Base-by-base conservation (phyloP, 1,140 invertebrate genomes). In the Lordiphosa stackelbergi region DNA sequence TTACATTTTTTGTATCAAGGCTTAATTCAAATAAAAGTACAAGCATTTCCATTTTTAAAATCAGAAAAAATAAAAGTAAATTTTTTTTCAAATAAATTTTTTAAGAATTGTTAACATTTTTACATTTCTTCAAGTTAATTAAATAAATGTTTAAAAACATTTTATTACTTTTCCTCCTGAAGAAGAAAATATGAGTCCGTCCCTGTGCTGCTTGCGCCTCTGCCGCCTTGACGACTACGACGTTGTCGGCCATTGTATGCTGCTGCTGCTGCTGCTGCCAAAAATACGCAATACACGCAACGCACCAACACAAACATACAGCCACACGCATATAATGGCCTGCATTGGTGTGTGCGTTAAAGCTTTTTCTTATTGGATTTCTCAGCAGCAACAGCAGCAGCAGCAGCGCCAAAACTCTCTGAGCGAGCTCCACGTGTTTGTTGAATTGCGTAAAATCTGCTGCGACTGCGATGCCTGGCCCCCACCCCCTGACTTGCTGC, bases 311-410 rank as follows among this genome's bases (percentile, higher is more conserved):
- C 16, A 19, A 51, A 45, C 19, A 47, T 11, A 43, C 13, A 47
- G 11, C 9, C 60, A 47, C 62, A 49, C 41, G 73, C 72, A 79
- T 62, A 78, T 83, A 83, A 72, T 74, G 70, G 66, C 51, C 58
- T 83, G 77, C 77, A 83, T 69, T 83, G 72, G 77, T 83, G 77
- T 81, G 77, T 19, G 73, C 70, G 49, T 41, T 53, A 51, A 79
- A 79, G 70, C 75, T 79, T 55, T 77, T 73, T 53, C 70, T 71
- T 68, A 66, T 78, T 79, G 74, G 70, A 79, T 74, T 81, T 74
- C 70, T 64, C 53, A 19, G 0, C 2, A 19, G 19, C 19, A 53
- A 52, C 55, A 55, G 52, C 61, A 56, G 58, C 69, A 63, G 47
- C 56, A 71, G 46, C 52, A 53, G 53, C 61, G 66, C 53, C 48